Evolutionary conservation across 2,888 invertebrate species (phyloP), one percentile per base, ranked within the genome.

Genomic region (Dilophus febrilis): DNA sequence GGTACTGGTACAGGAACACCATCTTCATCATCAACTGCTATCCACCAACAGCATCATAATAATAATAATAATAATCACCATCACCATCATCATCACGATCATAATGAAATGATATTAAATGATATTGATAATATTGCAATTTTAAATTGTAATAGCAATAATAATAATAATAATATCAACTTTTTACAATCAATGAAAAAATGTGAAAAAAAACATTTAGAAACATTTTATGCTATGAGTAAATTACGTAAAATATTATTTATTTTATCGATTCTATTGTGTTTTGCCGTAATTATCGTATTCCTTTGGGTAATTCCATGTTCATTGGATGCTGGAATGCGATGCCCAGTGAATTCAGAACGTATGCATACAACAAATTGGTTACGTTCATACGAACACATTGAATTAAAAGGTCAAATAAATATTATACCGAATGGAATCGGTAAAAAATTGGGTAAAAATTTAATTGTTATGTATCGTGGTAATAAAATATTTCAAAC

Each of bases 291-390:
- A 7, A 72, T 80, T 37, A 64, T 83, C 32, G 68, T 77, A 51
- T 87, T 82, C 54, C 61, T 81, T 6, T 83, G 78, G 77, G 71
- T 77, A 12, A 62, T 79, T 49, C 85, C 85, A 1, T 86, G 85
- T 51, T 71, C 74, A 4, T n/a, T n/a, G n/a, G n/a, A n/a, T n/a
- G 76, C 78, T 51, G 69, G 70, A 6, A 71, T 73, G 13, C 72
- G 75, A 38, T 84, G 84, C 48, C 68, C 74, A 11, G 65, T 63
- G 1, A 52, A 55, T 1, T 59, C 58, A 4, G 68, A 69, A 43
- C 68, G 69, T 53, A 59, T 72, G 17, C 72, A 68, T 53, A 73
- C 74, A 0, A 70, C 71, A 8, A 77, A 74, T 48, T 79, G 78
- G 78, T 69, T 77, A 44, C 65, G 72, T 36, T 71, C 74, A 32